Evolutionary conservation across 2,113 vertebrate species (phyloP).

Genomic region (Cyanoderma ruficeps): DNA sequence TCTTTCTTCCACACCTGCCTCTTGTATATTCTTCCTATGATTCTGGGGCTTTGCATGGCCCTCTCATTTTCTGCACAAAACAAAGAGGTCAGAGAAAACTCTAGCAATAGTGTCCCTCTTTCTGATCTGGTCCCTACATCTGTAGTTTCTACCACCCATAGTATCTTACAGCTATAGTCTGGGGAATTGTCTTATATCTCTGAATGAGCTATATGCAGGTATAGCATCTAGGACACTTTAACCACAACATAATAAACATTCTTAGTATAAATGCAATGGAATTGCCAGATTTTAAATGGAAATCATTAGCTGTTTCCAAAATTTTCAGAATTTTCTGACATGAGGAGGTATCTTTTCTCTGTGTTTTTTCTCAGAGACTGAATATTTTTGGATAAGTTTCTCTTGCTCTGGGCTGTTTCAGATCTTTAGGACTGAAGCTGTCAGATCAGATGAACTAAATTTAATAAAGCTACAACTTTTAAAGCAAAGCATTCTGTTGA

Average conservation of each 20-base stretch:
- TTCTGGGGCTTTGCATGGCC: background rate
- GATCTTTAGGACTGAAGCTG: background rate
- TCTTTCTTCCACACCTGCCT: background rate
- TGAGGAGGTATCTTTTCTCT: background rate
- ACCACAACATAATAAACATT: background rate
- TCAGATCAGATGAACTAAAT: background rate
- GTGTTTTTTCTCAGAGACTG: background rate
- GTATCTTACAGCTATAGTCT: background rate
- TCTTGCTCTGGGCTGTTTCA: background rate
- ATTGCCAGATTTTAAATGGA: background rate
- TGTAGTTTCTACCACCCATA: fast-evolving
- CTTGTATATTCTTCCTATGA: fast-evolving
- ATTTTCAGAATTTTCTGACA: background rate
- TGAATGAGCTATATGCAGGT: background rate
- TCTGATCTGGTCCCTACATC: background rate
- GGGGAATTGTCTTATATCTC: background rate
- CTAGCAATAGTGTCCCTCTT: background rate
- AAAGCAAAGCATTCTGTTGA: background rate
- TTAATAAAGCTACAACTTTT: background rate
- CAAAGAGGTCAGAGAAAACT: background rate
- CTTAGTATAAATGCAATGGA: background rate
- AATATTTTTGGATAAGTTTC: background rate
- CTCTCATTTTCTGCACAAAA: background rate
- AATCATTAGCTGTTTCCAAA: background rate
- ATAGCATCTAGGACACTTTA: background rate